Base-by-base conservation (phyloP, 2,888 invertebrate species). In the Caenorhabditis virilis region DNA sequence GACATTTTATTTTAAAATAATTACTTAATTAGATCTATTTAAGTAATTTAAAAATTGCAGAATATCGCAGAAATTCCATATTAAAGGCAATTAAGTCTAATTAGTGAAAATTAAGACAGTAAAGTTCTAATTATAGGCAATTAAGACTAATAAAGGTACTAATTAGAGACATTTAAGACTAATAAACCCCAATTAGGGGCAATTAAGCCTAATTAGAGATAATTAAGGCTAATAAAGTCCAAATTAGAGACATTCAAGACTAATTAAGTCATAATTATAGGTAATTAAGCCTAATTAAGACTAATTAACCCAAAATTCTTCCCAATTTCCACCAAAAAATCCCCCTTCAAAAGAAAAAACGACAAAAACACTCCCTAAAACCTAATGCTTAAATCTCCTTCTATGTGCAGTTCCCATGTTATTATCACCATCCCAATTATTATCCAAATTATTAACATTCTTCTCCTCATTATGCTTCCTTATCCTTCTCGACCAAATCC, bases 401-500 rank as follows among this genome's bases (percentile, higher is more conserved):
- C 48, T 35, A 27, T 63, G 61, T 23, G 4, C 2, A 30, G 22
- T n/a, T 18, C 23, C 16, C 22, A 5, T n/a, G n/a, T n/a, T n/a
- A n/a, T n/a, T n/a, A n/a, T n/a, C n/a, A n/a, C n/a, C n/a, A n/a
- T n/a, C n/a, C n/a, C n/a, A n/a, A n/a, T n/a, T n/a, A n/a, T n/a
- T n/a, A n/a, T n/a, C n/a, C n/a, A n/a, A n/a, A n/a, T n/a, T n/a
- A n/a, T n/a, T n/a, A n/a, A n/a, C n/a, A n/a, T n/a, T 15, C 38
- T 5, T 6, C 38, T 7, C 38, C n/a, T 5, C 9, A 2, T 20
- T 20, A 30, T 54, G 46, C 30, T 51, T 62, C 26, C 55, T 38
- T 26, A 66, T 57, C 25, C 63, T 30, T 23, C 66, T 42, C 6
- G 50, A 51, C 73, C 73, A 75, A 11, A 69, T 56, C 75, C 75